These are phyloP conservation scores for Achlya flavicornis DNA, from an alignment of 2,888 invertebrate genomes.

Conservation along the genomic window DNA sequence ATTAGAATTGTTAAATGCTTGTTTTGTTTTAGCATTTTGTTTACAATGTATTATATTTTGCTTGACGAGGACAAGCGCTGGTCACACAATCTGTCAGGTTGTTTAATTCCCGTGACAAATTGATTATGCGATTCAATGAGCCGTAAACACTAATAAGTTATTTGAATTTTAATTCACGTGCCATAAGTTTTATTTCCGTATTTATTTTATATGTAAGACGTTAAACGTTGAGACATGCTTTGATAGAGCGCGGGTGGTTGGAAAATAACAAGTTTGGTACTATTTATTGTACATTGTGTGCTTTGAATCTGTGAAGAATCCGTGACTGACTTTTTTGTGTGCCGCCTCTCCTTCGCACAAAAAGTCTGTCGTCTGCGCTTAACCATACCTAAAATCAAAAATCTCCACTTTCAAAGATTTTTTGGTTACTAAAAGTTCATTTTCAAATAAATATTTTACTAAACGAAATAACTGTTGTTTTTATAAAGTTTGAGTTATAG, in stretches of 20 bases:
- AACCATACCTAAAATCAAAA: no score
- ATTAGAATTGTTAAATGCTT: not conserved
- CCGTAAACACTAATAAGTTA: constrained; percentile 38
- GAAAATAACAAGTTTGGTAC: not conserved
- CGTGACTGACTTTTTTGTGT: no score
- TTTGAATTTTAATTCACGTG: constrained; percentile 27
- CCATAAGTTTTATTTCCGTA: constrained; percentile 13
- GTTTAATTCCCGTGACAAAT: constrained; percentile 33
- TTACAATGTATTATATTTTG: no score
- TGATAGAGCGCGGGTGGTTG: not conserved
- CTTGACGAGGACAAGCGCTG: no score
- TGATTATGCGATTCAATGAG: constrained; percentile 43
- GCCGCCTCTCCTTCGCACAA: no score
- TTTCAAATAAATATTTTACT: no score
- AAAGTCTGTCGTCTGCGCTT: no score
- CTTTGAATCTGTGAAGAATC: no score
- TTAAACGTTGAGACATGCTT: not conserved
- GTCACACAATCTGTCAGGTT: constrained; percentile 10
- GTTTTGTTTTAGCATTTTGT: not conserved
- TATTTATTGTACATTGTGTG: not conserved
- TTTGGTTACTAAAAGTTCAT: no score
- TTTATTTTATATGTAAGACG: not conserved
- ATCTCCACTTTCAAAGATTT: no score
- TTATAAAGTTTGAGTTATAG: no score
- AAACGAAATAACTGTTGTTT: no score